Evolutionary conservation across 2,888 invertebrate genomes (phyloP), one percentile per base, ranked within the genome.

Genomic region (Polymixis flavicincta): DNA sequence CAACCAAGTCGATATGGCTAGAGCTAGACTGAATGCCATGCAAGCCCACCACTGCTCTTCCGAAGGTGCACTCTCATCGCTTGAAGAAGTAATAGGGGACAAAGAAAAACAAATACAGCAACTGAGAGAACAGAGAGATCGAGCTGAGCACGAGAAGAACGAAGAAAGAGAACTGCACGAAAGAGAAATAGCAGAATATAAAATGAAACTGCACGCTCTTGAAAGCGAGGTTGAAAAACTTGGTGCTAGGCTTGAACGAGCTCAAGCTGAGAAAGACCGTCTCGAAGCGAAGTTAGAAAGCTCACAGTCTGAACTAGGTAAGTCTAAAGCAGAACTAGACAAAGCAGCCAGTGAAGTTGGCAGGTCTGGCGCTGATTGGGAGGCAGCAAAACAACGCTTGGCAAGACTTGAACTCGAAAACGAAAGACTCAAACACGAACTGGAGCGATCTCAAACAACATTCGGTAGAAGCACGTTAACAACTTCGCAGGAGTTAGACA

Each of bases 31-130:
- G 68, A 98, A 98, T 66, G 98, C 99, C 77, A 98, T 99, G 98
- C 99, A 99, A 96, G 99, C 99, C 25, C 99, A 99, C 92, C 99
- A 99, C 92, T 99, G 98, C 95, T 98, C 98, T 82, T 98, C 98
- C 17, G 99, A 99, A 97, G 99, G 99, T 70, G 99, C 99, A 4
- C 96, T 99, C 71, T 98, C 98, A 70, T 98, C 98, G 84, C 97
- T 99, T 60, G 99, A 99, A 96, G 99, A 99, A 96, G 99, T 99
- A 22, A 98, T 99, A 88, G 98, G 98, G 68, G 99, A 99, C 92
- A 99, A 99, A 96, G 99, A 99, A 91, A 99, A 99, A 93, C 99
- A 99, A 96, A 99, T 99, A 97, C 98, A 98, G 87, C 99, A 99
- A 93, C 96, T 99, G 82, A 97, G 98, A 87, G 99, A 99, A 92